phyloP scores from a whole-genome alignment of 2,888 invertebrate genomes.

The Pyrrhosoma nymphula region DNA sequence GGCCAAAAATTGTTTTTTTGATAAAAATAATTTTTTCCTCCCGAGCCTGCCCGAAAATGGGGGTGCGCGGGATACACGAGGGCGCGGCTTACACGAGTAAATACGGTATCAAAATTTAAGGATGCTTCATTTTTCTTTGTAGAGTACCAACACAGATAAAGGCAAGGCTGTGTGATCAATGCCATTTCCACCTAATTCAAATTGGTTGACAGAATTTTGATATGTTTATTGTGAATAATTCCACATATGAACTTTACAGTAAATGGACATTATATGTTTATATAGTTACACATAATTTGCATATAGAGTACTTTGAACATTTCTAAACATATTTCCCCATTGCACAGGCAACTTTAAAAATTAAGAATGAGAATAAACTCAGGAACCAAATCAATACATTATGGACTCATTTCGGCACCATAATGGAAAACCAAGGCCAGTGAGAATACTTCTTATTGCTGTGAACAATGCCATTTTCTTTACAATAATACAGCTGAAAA shows the following conservation, averaged over 20 bases:
- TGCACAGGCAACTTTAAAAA: conserved; percentile 39
- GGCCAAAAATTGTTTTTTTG: too few relatives aligned
- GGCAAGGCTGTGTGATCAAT: too few relatives aligned
- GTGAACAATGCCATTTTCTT: conserved; percentile 45
- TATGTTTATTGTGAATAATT: conserved; percentile 63
- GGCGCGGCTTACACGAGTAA: too few relatives aligned
- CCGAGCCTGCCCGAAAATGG: too few relatives aligned
- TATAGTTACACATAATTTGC: conserved; percentile 49
- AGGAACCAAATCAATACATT: conserved; percentile 8
- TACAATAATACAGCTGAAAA: neutral
- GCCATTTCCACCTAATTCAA: too few relatives aligned
- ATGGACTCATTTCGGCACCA: conserved; percentile 57
- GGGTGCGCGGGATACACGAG: too few relatives aligned
- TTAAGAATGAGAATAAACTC: neutral
- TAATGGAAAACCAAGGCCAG: conserved; percentile 24
- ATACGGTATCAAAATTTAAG: too few relatives aligned
- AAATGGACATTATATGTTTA: conserved; percentile 57
- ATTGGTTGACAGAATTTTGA: conserved; percentile 1
- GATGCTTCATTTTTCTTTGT: too few relatives aligned
- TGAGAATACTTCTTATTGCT: conserved; percentile 47
- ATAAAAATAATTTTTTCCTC: too few relatives aligned
- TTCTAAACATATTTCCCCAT: conserved; percentile 54
- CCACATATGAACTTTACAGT: conserved; percentile 64
- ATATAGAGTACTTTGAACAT: conserved; percentile 54
- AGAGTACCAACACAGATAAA: too few relatives aligned